phyloP scores from a whole-genome alignment of 2,797 vertebrate species.

The Enteromius treurensis region DNA sequence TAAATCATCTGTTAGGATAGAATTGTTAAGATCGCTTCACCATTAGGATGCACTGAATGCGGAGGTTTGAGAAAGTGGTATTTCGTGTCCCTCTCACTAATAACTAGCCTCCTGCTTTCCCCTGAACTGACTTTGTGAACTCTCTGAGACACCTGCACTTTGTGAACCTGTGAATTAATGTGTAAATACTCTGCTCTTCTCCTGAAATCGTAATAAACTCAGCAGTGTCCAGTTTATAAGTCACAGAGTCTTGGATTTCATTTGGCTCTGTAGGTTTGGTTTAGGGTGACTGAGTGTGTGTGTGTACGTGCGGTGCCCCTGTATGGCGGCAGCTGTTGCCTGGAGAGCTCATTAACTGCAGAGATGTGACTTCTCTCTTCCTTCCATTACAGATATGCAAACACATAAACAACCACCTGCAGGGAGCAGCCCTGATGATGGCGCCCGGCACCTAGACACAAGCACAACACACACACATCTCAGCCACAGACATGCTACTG shows the following conservation, averaged over 20 bases:
- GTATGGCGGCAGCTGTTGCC: constrained; percentile 59
- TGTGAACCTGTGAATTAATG: background rate
- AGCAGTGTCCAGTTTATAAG: constrained; percentile 16
- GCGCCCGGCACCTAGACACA: constrained; percentile 3
- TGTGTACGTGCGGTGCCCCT: constrained; percentile 52
- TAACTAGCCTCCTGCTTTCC: background rate
- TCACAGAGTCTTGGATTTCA: background rate
- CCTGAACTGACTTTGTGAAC: background rate
- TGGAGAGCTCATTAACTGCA: constrained; percentile 72
- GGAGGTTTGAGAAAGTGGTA: background rate
- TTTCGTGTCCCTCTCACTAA: background rate
- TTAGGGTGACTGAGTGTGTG: constrained; percentile 20
- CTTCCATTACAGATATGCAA: constrained; percentile 40
- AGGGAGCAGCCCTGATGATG: constrained; percentile 34
- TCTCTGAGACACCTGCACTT: background rate
- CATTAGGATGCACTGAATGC: background rate
- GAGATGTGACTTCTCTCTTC: constrained; percentile 39
- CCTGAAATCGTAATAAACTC: constrained; percentile 3
- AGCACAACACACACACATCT: constrained; percentile 5
- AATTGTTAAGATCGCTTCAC: background rate
- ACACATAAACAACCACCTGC: constrained; percentile 63
- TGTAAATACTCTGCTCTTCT: constrained; percentile 15
- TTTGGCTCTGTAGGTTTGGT: constrained; percentile 3
- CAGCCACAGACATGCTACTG: background rate
- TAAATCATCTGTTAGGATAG: background rate